A percentile compares a stretch with the other conserved stretches of the same genome.
Conservation (phyloP, 2,797 vertebrate species). For the Danio aesculapii region DNA sequence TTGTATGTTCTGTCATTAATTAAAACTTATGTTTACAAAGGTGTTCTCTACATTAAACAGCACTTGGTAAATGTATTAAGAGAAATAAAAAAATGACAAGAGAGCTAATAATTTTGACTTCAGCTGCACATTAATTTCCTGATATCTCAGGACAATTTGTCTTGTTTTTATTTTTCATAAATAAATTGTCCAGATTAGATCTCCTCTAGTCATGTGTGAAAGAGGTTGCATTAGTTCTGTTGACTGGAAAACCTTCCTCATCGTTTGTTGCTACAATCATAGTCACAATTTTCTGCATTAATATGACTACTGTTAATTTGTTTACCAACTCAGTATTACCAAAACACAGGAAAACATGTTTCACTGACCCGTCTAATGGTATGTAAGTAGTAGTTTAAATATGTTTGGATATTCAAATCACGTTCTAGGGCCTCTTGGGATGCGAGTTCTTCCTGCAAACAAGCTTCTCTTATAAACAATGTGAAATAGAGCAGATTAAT, state of each 20-base stretch:
- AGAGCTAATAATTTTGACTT: no score
- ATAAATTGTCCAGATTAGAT: neutral
- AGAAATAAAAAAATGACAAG: no score
- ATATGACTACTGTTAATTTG: neutral
- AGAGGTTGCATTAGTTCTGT: neutral
- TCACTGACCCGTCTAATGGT: neutral
- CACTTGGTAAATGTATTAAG: no score
- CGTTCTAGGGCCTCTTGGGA: neutral
- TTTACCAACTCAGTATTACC: neutral
- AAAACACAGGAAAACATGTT: neutral
- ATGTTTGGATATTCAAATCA: constrained; percentile 4
- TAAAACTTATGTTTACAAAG: no score
- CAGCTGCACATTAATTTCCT: no score
- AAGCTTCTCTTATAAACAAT: constrained; percentile 9
- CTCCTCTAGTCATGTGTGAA: neutral
- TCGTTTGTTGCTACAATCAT: neutral
- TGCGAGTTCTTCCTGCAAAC: neutral
- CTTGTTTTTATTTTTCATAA: no score
- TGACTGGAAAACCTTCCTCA: neutral
- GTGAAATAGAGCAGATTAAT: neutral
- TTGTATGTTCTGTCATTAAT: no score
- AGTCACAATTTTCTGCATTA: neutral
- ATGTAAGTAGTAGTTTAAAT: neutral
- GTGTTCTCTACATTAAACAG: no score
- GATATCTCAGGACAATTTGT: no score